Evolutionary conservation across 2,888 invertebrate species (phyloP), one percentile per base, ranked within the genome.

Genomic region (Ennomos quercinarius): DNA sequence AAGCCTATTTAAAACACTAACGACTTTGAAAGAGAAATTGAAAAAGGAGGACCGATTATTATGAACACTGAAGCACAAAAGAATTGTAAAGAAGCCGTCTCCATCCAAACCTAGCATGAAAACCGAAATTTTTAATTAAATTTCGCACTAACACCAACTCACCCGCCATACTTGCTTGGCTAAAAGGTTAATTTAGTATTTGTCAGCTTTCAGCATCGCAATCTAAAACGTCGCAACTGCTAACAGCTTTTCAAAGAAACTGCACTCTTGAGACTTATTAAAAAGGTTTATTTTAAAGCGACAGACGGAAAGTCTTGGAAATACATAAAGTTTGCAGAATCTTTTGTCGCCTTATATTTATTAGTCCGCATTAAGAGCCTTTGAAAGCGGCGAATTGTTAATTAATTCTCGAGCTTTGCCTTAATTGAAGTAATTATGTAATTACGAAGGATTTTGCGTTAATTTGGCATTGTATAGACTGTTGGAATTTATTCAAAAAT

Each of bases 121-220:
- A 72, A 74, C 73, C 70, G 66, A 72, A 77, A 73, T 73, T 70
- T 71, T 72, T 81, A 81, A 80, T 80, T 81, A 76, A 77, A 82
- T 81, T 80, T 78, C 65, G 73, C 72, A 75, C 76, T 70, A 73
- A 73, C 74, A 76, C 76, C 70, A 74, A 74, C 74, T 58, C 62
- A 66, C 68, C 62, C 73, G 72, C 75, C 78, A 74, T 74, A 77
- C 76, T 77, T 74, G 71, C 73, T 71, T 62, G 69, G 73, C 82
- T 77, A 78, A 78, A 73, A 80, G 77, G 74, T 79, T 82, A 80
- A 82, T 81, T 78, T 77, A 78, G 74, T 81, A 81, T 81, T 83
- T 82, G 81, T 78, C 80, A 80, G 79, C 77, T 73, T 57, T 45
- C 51, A 50, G 46, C 38, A 45, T 53, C 41, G 49, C 35, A 38